Percentiles rank a stretch among this genome's conserved stretches.
These are phyloP conservation scores for Myodes glareolus DNA, from an alignment of 2,113 vertebrate genomes.

Conservation along the genomic window DNA sequence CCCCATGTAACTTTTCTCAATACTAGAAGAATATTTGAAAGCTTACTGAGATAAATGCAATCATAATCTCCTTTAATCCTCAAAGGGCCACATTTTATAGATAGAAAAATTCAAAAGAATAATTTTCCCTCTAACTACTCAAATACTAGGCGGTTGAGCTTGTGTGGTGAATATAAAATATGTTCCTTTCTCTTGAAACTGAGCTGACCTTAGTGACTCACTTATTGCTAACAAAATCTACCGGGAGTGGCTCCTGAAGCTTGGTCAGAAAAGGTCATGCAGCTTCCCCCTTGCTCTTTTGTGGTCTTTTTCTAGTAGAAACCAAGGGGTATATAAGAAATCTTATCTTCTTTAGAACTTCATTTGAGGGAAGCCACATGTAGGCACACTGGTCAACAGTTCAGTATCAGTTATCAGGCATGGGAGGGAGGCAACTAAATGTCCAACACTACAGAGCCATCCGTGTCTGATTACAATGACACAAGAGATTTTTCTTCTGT, in stretches of 20 bases:
- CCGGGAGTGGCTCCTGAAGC: neutral
- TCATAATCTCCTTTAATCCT: slow-evolving; percentile 28
- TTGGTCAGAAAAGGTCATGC: neutral
- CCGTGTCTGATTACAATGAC: neutral
- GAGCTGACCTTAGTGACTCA: neutral
- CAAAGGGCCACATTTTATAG: slow-evolving; percentile 31
- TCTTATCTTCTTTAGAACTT: neutral
- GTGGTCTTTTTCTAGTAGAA: neutral
- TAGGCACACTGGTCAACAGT: neutral
- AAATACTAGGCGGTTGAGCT: neutral
- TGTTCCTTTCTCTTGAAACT: neutral
- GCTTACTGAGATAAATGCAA: slow-evolving; percentile 36
- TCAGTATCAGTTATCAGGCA: neutral
- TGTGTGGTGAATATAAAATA: slow-evolving; percentile 19
- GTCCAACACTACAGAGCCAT: neutral
- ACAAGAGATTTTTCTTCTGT: neutral
- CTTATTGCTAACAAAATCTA: neutral
- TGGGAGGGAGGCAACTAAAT: neutral
- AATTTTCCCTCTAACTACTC: neutral
- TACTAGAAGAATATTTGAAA: slow-evolving; percentile 29
- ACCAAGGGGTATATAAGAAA: neutral
- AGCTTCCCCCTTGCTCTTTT: neutral
- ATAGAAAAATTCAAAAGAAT: slow-evolving; percentile 10
- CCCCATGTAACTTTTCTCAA: neutral
- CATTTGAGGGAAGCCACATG: neutral